Base-by-base conservation (phyloP, 2,888 invertebrate genomes). In the Hydropsyche betteni region DNA sequence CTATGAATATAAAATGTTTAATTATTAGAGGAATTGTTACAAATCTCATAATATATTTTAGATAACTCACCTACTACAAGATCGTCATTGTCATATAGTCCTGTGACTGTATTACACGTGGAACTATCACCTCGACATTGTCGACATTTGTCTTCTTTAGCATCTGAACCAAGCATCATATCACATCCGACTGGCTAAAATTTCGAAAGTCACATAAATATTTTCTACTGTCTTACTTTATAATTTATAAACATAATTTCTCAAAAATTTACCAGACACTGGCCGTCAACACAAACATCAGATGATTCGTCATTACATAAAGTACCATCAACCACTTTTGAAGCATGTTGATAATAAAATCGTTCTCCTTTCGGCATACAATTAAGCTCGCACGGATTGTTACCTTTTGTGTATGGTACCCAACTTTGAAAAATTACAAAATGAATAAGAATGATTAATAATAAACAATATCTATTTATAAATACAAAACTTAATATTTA, bases 201-300 rank as follows among this genome's bases (percentile, higher is more conserved):
- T 83, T 33, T 33, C 74, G 69, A 75, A 8, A 44, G 44, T 44
- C 10, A 8, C 44, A 44, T 2, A 44, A 8, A 8, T 8, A 44
- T 44, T 8, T 44, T 44, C 44, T 10, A 8, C 44, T 4, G 33
- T 2, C 5, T 12, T 53, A 53, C 53, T 14, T 4, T 4, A 1
- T 8, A 8, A 8, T 44, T 44, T 24, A 64, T 14, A 70, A 58
- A 58, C 14, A 44, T 44, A 24, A 24, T 24, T 24, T 24, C 24
- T 24, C 24, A 2, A 72, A 24, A 55, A 81, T 87, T 87, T 86
- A 96, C 96, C 91, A 94, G 91, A 83, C 99, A 99, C 83, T 90
- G 90, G 76, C 99, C 99, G 83, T 96, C 91, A 73, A 99, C 98
- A 84, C 99, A 99, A 80, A 99, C 94, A 82, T 98, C 95, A 81